A percentile compares a stretch with the other conserved stretches of the same genome.
Evolutionary conservation across 2,888 invertebrate genomes (phyloP).

Genomic region (Drosophila robusta): DNA sequence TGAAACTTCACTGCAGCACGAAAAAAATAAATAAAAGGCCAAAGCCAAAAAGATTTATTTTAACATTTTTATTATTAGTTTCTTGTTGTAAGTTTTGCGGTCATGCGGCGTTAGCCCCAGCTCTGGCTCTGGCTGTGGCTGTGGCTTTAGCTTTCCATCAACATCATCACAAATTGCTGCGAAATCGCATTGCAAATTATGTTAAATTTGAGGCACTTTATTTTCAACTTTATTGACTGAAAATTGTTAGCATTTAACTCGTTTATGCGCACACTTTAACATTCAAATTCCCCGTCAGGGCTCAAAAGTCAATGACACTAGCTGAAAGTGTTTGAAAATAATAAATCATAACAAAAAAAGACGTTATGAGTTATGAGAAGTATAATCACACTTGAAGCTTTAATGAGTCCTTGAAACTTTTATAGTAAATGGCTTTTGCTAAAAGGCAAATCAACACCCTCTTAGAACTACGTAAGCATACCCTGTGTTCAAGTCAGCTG

Average conservation of each 20-base stretch:
- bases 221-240: constrained; percentile 61
- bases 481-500: not conserved
- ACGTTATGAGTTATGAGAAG: too few species aligned
- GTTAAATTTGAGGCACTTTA: constrained; percentile 67
- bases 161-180: constrained; percentile 62
- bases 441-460: too few species aligned
- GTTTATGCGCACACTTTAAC: constrained; percentile 9
- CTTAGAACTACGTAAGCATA: too few species aligned
- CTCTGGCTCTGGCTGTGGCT: constrained; percentile 25
- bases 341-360: not conserved
- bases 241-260: constrained; percentile 35
- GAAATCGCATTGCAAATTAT: constrained; percentile 73
- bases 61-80: constrained; percentile 78
- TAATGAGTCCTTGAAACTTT: too few species aligned
- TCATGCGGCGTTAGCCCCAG: constrained; percentile 64
- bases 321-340: not conserved
- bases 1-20: constrained; percentile 48
- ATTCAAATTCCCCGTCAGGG: constrained; percentile 7
- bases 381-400: not conserved
- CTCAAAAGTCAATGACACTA: constrained; percentile 17
- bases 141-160: constrained; percentile 26
- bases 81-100: constrained; percentile 59
- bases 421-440: too few species aligned
- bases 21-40: constrained; percentile 18
- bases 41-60: constrained; percentile 71